A percentile compares a stretch with the other conserved stretches of the same genome.
Conservation (phyloP, 2,113 vertebrate genomes). For the Lycaon pictus region DNA sequence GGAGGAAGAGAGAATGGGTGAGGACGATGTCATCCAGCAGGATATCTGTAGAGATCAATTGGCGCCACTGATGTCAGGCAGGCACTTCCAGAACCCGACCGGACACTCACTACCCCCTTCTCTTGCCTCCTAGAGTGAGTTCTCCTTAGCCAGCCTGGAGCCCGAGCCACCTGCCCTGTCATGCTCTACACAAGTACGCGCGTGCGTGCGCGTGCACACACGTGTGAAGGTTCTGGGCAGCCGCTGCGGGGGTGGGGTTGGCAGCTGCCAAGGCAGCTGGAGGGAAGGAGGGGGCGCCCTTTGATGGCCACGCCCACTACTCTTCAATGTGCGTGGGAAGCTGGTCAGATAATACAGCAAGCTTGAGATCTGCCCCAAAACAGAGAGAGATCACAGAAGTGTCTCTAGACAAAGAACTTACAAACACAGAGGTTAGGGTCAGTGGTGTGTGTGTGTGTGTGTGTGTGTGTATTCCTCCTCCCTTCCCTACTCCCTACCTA, state of each 20-base stretch:
- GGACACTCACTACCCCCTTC: background rate
- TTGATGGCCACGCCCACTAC: constrained; percentile 24
- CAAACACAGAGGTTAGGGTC: background rate
- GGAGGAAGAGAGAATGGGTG: constrained; percentile 97
- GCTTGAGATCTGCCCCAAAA: background rate
- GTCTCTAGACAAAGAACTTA: constrained; percentile 30
- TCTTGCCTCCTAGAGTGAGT: background rate
- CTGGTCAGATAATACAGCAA: constrained; percentile 56
- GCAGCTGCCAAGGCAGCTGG: constrained; percentile 77
- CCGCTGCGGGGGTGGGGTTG: constrained; percentile 69
- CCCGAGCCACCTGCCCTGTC: constrained; percentile 40
- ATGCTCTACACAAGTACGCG: background rate
- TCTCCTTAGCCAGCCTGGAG: constrained; percentile 49
- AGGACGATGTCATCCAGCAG: constrained; percentile 97
- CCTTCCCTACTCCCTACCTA: background rate
- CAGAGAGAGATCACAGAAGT: background rate
- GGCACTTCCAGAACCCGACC: background rate
- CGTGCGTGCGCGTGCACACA: background rate
- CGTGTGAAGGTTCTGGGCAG: constrained; percentile 70
- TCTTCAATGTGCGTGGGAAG: constrained; percentile 58
- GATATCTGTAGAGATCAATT: constrained; percentile 85
- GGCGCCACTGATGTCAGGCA: constrained; percentile 1
- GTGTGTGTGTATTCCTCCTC: background rate
- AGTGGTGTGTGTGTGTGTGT: background rate
- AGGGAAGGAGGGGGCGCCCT: constrained; percentile 1